A percentile compares a stretch with the other conserved stretches of the same genome.
phyloP scores from a whole-genome alignment of 2,797 vertebrate genomes.

The Serranus cabrilla region DNA sequence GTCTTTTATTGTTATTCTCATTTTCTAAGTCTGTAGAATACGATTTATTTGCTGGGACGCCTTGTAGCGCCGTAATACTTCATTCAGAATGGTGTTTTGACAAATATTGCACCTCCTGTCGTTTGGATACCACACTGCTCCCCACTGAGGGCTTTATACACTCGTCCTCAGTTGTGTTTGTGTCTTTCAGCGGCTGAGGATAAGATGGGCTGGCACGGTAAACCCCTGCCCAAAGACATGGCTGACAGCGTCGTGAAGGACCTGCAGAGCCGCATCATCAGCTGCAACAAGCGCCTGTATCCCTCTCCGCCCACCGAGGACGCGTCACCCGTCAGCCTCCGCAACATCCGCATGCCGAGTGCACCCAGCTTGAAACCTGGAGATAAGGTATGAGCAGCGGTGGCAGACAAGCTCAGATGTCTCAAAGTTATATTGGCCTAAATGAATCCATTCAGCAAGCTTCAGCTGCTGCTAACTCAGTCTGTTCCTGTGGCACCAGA shows the following conservation, averaged over 20 bases:
- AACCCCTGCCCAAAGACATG: conserved; percentile 94
- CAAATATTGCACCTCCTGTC: too few relatives aligned
- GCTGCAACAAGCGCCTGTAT: conserved; percentile 92
- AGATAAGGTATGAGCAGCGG: conserved; percentile 88
- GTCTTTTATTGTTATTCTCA: too few relatives aligned
- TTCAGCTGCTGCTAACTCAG: background rate
- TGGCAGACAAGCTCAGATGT: background rate
- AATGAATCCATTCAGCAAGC: background rate
- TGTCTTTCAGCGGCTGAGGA: conserved; percentile 89
- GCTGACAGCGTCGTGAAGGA: conserved; percentile 91
- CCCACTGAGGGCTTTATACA: too few relatives aligned
- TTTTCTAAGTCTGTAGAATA: too few relatives aligned
- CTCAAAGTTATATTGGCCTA: background rate
- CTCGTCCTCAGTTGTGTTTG: background rate
- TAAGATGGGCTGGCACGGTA: conserved; percentile 96
- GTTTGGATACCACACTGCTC: too few relatives aligned
- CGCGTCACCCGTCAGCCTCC: conserved; percentile 87
- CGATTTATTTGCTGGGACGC: too few relatives aligned
- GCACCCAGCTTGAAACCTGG: conserved; percentile 93
- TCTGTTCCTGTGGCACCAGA: conserved; percentile 73
- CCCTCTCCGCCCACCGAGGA: conserved; percentile 90
- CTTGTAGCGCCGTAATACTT: too few relatives aligned
- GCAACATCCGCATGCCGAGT: conserved; percentile 92
- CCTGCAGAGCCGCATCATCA: conserved; percentile 89
- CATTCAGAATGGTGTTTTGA: too few relatives aligned